Evolutionary conservation across 2,888 invertebrate genomes (phyloP).

Genomic region (Acrobasis consociella): DNA sequence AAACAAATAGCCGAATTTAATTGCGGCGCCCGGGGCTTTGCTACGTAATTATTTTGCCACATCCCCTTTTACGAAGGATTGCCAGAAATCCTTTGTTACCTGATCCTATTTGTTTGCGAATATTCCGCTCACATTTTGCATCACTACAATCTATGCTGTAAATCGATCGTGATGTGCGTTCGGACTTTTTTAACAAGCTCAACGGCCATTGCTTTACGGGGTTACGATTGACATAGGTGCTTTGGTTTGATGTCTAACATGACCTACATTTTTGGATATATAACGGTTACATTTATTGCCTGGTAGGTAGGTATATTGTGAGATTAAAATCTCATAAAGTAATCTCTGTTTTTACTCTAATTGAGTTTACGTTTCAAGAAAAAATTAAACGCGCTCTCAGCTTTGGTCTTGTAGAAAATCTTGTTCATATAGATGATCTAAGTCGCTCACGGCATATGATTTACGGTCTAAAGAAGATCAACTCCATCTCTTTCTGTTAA

Average conservation of each 20-base stretch:
- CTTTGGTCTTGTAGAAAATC: no score
- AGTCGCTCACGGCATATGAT: no score
- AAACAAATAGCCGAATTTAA: conserved; percentile 6
- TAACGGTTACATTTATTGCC: no score
- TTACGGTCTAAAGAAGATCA: no score
- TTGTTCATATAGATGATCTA: no score
- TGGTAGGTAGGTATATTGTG: no score
- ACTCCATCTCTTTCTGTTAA: no score
- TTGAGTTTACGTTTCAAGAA: no score
- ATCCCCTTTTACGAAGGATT: conserved; percentile 12
- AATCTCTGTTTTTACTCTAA: no score
- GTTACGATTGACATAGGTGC: neutral
- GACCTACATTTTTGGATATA: neutral
- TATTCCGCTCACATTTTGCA: conserved; percentile 15
- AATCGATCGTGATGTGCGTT: neutral
- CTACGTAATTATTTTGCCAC: conserved; percentile 14
- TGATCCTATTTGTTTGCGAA: conserved; percentile 18
- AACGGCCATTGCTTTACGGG: neutral
- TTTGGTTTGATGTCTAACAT: neutral
- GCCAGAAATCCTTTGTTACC: conserved; percentile 16
- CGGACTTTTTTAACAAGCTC: conserved; percentile 8
- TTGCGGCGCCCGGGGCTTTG: conserved; percentile 3
- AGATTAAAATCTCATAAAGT: no score
- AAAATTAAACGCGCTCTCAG: no score
- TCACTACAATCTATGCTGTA: conserved; percentile 13